These are phyloP conservation scores for Dipus sagitta DNA, from an alignment of 2,797 vertebrate species.

Conservation along the genomic window DNA sequence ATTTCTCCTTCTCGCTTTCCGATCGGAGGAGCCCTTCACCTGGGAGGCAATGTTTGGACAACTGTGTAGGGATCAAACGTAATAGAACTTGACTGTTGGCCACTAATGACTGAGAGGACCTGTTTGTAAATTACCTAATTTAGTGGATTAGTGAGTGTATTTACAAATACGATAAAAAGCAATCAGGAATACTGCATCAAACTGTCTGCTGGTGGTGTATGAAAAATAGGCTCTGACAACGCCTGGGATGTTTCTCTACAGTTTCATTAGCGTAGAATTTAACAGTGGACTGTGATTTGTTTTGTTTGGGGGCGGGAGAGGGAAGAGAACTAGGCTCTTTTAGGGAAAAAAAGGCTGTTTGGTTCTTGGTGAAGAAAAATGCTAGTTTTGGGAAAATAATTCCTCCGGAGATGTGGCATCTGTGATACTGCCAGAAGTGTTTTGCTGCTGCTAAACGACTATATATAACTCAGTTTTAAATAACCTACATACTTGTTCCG, in stretches of 20 bases:
- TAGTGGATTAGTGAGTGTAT: constrained; percentile 83
- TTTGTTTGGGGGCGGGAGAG: not conserved
- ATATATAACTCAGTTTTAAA: constrained; percentile 85
- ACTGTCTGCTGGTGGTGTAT: constrained; percentile 80
- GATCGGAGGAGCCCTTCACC: constrained; percentile 72
- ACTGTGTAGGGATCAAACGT: constrained; percentile 76
- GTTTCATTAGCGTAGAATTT: constrained; percentile 79
- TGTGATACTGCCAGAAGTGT: constrained; percentile 82
- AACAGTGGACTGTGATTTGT: constrained; percentile 71
- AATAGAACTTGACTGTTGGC: constrained; percentile 82
- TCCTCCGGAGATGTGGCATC: constrained; percentile 73
- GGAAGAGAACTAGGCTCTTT: constrained; percentile 33
- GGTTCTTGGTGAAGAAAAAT: constrained; percentile 73
- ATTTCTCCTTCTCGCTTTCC: constrained; percentile 66
- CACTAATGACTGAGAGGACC: constrained; percentile 83
- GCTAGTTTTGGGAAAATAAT: constrained; percentile 67
- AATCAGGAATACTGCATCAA: constrained; percentile 82
- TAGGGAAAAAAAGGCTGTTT: constrained; percentile 69
- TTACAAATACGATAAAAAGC: constrained; percentile 84
- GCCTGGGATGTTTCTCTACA: constrained; percentile 73
- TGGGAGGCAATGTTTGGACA: constrained; percentile 77
- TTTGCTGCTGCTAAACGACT: constrained; percentile 82
- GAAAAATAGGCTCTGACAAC: constrained; percentile 82
- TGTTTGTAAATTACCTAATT: constrained; percentile 84
- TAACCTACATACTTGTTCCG: constrained; percentile 81